Percentiles rank a stretch among this genome's conserved stretches.
Conservation (phyloP, 2,113 vertebrate species). For the Heloderma charlesbogerti region DNA sequence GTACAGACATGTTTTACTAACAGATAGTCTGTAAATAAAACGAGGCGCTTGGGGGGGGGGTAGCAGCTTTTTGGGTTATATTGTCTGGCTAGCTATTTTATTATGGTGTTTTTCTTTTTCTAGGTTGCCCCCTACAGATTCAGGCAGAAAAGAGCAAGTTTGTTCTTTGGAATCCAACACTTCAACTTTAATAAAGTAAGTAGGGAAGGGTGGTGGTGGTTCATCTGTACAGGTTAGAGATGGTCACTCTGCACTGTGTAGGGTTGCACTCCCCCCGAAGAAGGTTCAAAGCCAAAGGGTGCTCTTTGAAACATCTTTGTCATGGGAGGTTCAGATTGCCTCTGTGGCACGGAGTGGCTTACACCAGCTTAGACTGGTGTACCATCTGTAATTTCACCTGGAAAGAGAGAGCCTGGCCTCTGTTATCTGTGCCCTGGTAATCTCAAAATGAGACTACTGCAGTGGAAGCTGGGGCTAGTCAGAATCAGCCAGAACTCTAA, state of each 20-base stretch:
- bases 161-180: slow-evolving; percentile 55
- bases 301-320: too few relatives aligned
- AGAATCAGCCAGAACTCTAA: too few relatives aligned
- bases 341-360: background rate
- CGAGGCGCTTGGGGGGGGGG: too few relatives aligned
- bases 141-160: slow-evolving; percentile 19
- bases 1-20: background rate
- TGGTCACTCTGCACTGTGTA: background rate
- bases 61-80: background rate
- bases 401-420: background rate
- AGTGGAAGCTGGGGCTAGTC: too few relatives aligned
- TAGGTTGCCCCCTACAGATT: slow-evolving; percentile 53
- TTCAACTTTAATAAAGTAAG: slow-evolving; percentile 66
- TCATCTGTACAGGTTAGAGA: too few relatives aligned
- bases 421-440: background rate
- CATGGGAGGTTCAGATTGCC: background rate
- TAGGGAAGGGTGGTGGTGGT: background rate
- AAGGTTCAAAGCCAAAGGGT: background rate
- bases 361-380: background rate
- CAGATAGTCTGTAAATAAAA: background rate
- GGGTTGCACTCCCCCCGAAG: background rate
- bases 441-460: background rate
- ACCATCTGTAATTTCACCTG: too few relatives aligned
- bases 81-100: background rate
- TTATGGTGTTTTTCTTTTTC: slow-evolving; percentile 36